phyloP scores from a whole-genome alignment of 35 echinoderm and acorn worm species.

The Holothuria glaberrima region DNA sequence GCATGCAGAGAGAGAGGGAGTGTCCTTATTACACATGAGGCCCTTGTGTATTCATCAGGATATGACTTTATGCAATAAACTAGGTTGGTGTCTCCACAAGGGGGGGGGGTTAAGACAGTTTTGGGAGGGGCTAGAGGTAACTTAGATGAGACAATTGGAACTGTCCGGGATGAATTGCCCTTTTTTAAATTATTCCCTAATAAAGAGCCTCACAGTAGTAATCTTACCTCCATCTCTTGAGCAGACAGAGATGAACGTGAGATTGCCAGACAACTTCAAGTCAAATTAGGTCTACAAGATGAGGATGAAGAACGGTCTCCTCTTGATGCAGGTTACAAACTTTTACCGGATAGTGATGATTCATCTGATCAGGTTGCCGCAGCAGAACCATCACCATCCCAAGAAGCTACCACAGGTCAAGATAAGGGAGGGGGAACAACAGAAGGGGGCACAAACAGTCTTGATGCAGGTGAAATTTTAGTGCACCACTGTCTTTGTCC shows the following conservation, averaged over 20 bases:
- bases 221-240: neutral
- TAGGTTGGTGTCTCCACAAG: no score
- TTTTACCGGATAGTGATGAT: constrained; percentile 21
- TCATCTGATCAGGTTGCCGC: neutral
- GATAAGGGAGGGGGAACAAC: constrained; percentile 28
- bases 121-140: no score
- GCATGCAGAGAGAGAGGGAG: no score
- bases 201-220: no score
- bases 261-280: constrained; percentile 40
- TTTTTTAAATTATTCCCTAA: no score
- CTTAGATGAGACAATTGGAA: no score
- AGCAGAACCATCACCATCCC: neutral
- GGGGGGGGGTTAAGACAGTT: no score
- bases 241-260: constrained; percentile 60
- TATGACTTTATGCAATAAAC: no score
- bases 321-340: constrained; percentile 43
- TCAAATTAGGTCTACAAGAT: constrained; percentile 29
- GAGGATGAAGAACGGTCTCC: neutral
- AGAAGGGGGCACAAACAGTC: neutral
- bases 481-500: no score
- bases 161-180: no score
- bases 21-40: no score
- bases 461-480: neutral
- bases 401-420: neutral
- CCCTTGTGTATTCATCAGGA: no score